These are phyloP conservation scores for Notarius quadriscutis DNA, from an alignment of 2,113 vertebrate species.

Conservation along the genomic window DNA sequence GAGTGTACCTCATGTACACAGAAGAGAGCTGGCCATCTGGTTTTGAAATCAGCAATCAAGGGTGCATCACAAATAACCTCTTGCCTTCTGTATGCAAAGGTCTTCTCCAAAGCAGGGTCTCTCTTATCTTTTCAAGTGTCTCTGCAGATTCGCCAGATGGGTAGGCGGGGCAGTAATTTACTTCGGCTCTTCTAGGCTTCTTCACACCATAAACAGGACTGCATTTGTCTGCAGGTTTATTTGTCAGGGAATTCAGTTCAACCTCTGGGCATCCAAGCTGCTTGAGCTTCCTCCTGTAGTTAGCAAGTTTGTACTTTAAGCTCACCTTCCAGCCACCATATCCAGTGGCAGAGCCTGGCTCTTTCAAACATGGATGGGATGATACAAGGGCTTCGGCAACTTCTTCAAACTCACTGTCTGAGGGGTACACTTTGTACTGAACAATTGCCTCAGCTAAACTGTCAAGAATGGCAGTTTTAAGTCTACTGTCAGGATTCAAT, in stretches of 20 bases:
- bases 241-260: background rate
- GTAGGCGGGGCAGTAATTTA: slow-evolving; percentile 28
- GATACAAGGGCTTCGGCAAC: background rate
- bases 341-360: background rate
- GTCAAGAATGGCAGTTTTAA: slow-evolving; percentile 24
- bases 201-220: slow-evolving; percentile 34
- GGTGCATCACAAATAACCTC: no score
- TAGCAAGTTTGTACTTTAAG: no score
- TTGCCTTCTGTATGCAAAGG: no score
- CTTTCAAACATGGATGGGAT: background rate
- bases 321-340: no score
- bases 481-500: slow-evolving; percentile 7
- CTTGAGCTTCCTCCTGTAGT: slow-evolving; percentile 9
- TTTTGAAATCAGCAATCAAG: no score
- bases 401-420: background rate
- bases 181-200: slow-evolving; percentile 37
- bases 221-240: background rate
- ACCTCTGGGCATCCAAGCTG: background rate
- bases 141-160: background rate
- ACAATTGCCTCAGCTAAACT: slow-evolving; percentile 13
- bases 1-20: no score
- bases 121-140: no score
- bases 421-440: background rate
- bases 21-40: no score
- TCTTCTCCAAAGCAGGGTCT: no score